phyloP scores from a whole-genome alignment of 2,888 invertebrate genomes.

The Seira sanloemensis region DNA sequence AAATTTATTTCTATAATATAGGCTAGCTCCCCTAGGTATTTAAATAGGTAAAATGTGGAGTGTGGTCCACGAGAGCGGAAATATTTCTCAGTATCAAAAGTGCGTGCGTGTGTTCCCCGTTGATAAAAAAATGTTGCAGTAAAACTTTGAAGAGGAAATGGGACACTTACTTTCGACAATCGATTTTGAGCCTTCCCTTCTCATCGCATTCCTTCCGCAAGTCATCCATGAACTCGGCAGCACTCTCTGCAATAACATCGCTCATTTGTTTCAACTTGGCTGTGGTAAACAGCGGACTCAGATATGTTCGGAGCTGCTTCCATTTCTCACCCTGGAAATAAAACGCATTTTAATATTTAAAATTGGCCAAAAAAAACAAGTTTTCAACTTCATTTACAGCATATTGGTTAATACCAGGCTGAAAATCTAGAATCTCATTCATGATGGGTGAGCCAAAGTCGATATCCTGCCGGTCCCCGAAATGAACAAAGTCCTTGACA shows the following conservation, averaged over 20 bases:
- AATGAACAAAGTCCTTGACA: constrained; percentile 67
- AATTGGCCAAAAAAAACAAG: background rate
- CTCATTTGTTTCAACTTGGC: constrained; percentile 69
- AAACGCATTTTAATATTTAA: background rate
- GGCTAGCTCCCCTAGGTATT: too few relatives aligned
- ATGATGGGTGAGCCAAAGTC: constrained; percentile 58
- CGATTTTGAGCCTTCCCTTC: constrained; percentile 64
- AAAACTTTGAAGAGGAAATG: background rate
- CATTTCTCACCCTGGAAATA: constrained; percentile 69
- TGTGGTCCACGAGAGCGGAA: too few relatives aligned
- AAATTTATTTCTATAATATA: too few relatives aligned
- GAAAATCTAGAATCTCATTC: constrained; percentile 67
- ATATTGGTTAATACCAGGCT: too few relatives aligned
- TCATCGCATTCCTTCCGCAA: constrained; percentile 56
- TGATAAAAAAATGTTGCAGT: too few relatives aligned
- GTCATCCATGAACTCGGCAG: constrained; percentile 60
- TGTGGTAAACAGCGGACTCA: constrained; percentile 68
- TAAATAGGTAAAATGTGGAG: too few relatives aligned
- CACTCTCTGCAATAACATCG: constrained; percentile 50
- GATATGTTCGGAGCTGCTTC: constrained; percentile 64
- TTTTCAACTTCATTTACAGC: too few relatives aligned
- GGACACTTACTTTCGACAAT: constrained; percentile 65
- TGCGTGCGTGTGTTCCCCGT: too few relatives aligned
- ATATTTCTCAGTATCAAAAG: background rate
- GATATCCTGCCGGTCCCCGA: constrained; percentile 53